phyloP scores from a whole-genome alignment of 1,140 invertebrate species.

The Drosophila sucinea region DNA sequence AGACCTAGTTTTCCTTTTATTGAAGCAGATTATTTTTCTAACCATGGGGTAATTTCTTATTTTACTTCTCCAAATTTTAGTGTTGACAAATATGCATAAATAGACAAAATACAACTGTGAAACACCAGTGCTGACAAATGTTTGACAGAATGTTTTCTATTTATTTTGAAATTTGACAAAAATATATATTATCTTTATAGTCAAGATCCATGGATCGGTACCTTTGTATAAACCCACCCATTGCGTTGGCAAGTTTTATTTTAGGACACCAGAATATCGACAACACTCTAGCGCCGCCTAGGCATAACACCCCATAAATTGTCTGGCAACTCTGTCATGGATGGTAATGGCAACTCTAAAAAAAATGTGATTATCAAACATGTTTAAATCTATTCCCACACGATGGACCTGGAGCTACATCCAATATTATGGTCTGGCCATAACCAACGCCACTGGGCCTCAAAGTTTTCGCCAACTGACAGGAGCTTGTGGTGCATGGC shows the following conservation, averaged over 20 bases:
- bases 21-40: not conserved
- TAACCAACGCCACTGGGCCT: not conserved
- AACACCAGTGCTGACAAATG: not conserved
- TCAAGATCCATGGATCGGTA: too few relatives aligned
- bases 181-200: too few relatives aligned
- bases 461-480: not conserved
- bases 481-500: not conserved
- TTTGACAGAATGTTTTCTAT: too few relatives aligned
- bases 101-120: not conserved
- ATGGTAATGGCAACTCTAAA: not conserved
- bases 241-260: too few relatives aligned
- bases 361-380: slow-evolving; percentile 14
- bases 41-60: not conserved
- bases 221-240: too few relatives aligned
- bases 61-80: not conserved
- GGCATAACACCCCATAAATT: not conserved
- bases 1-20: not conserved
- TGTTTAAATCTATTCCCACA: slow-evolving; percentile 3
- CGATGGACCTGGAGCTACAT: slow-evolving; percentile 2
- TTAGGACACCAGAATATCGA: too few relatives aligned
- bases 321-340: not conserved
- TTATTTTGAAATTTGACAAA: too few relatives aligned
- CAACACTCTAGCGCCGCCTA: not conserved
- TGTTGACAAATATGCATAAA: not conserved
- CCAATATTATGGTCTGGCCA: not conserved